Conservation (phyloP, 2,113 vertebrate species). For the Oostethus manadensis region DNA sequence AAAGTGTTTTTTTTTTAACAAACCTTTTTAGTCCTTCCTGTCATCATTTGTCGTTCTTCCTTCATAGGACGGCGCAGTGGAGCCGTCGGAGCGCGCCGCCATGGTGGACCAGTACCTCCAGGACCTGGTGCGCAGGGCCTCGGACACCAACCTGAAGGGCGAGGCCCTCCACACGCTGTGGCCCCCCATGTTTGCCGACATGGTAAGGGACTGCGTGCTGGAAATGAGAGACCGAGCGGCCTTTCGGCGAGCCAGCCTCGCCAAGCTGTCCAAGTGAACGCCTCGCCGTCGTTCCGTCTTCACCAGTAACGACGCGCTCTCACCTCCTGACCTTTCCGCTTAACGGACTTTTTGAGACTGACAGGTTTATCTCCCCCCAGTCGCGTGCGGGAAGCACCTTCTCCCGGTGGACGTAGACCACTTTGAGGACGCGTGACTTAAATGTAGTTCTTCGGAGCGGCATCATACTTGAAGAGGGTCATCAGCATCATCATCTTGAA, state of each 20-base stretch:
- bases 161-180: slow-evolving; percentile 92
- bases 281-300: background rate
- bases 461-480: slow-evolving; percentile 37
- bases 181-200: slow-evolving; percentile 92
- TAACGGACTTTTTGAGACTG: slow-evolving; percentile 21
- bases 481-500: slow-evolving; percentile 43
- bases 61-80: slow-evolving; percentile 60
- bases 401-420: slow-evolving; percentile 23
- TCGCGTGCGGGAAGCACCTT: slow-evolving; percentile 15
- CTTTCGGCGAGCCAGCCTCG: slow-evolving; percentile 83
- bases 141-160: slow-evolving; percentile 85
- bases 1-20: too few species aligned
- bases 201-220: slow-evolving; percentile 88
- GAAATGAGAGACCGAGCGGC: slow-evolving; percentile 81
- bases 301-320: slow-evolving; percentile 12
- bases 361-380: slow-evolving; percentile 11
- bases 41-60: slow-evolving; percentile 1
- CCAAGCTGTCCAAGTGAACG: slow-evolving; percentile 68
- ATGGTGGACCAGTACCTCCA: slow-evolving; percentile 77
- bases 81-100: slow-evolving; percentile 48
- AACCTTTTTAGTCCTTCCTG: too few species aligned
- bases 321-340: slow-evolving; percentile 4
- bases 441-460: slow-evolving; percentile 49
- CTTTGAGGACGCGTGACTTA: slow-evolving; percentile 26
- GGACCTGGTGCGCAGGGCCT: slow-evolving; percentile 79